phyloP scores from a whole-genome alignment of 2,113 vertebrate genomes.

The Chlorodrepanis virens region DNA sequence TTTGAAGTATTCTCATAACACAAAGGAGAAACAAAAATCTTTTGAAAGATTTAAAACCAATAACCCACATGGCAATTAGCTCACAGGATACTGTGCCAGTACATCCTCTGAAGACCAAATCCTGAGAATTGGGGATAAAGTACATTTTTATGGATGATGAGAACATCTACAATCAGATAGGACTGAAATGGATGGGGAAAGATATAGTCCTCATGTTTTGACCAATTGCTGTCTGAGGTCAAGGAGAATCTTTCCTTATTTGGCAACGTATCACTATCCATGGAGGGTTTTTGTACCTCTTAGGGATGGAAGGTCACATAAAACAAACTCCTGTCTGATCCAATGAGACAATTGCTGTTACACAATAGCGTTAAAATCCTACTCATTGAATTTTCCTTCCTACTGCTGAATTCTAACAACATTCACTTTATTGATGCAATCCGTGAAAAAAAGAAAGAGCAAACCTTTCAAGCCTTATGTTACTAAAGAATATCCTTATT shows the following conservation, averaged over 20 bases:
- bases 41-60: not conserved
- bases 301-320: not conserved
- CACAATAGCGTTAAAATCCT: not conserved
- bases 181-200: not conserved
- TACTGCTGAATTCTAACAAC: not conserved
- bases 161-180: not conserved
- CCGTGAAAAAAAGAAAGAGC: not conserved
- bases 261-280: not conserved
- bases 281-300: not conserved
- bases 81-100: not conserved
- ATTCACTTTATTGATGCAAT: not conserved
- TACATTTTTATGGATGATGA: not conserved
- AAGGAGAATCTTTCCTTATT: constrained; percentile 32
- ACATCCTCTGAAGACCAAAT: not conserved
- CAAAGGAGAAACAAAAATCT: not conserved
- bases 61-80: not conserved
- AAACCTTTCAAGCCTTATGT: not conserved
- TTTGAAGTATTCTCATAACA: not conserved
- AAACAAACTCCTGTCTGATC: not conserved
- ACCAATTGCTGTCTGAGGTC: not conserved
- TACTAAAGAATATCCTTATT: not conserved
- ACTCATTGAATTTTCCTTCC: not conserved
- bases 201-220: not conserved
- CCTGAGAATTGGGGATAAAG: not conserved
- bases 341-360: not conserved